Percentiles rank a stretch among this genome's conserved stretches.
phyloP scores from a whole-genome alignment of 2,888 invertebrate genomes.

The Cephus sareptanus region DNA sequence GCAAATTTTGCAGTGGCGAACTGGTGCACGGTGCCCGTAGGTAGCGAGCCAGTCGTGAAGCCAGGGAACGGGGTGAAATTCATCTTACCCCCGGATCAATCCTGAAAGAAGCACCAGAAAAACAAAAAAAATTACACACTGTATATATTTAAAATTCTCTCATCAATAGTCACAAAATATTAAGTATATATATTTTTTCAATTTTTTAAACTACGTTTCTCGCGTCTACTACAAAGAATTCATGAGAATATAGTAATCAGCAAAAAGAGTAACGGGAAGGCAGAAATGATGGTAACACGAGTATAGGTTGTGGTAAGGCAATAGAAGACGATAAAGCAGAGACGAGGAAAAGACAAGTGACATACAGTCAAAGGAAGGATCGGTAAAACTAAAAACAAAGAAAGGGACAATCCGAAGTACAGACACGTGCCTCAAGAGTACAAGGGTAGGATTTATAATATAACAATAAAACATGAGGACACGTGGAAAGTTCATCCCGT shows the following conservation, averaged over 20 bases:
- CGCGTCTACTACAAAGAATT: background rate
- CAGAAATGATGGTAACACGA: background rate
- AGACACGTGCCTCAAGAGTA: background rate
- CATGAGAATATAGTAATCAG: background rate
- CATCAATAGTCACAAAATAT: background rate
- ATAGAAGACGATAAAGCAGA: background rate
- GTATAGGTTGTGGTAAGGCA: background rate
- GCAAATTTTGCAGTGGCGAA: slow-evolving; percentile 76
- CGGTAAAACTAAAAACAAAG: background rate
- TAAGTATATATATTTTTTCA: background rate
- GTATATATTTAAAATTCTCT: slow-evolving; percentile 39
- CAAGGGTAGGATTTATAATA: background rate
- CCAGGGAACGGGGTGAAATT: slow-evolving; percentile 81
- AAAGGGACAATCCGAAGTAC: background rate
- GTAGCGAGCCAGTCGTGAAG: slow-evolving; percentile 72
- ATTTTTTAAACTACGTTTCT: background rate
- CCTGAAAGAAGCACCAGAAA: slow-evolving; percentile 21
- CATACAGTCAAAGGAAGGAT: background rate
- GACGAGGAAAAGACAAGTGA: background rate
- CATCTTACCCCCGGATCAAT: slow-evolving; percentile 68
- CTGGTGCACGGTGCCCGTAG: slow-evolving; percentile 72
- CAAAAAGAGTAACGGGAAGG: background rate
- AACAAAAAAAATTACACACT: slow-evolving; percentile 16
- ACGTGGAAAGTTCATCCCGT: background rate
- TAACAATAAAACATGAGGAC: background rate